These are phyloP conservation scores for Lithophane ornitopus DNA, from an alignment of 2,888 invertebrate species.

Conservation along the genomic window DNA sequence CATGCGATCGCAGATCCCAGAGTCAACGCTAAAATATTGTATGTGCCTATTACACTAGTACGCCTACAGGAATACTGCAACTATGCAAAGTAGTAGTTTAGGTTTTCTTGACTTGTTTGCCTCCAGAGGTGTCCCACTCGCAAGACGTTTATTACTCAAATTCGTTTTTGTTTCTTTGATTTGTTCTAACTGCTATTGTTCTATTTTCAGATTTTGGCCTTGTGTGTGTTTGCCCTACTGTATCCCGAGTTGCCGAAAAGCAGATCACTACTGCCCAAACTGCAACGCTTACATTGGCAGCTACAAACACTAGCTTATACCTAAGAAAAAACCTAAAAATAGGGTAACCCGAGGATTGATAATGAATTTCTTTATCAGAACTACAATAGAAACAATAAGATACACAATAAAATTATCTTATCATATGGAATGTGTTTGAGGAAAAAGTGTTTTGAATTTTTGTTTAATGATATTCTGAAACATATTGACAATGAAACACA, in stretches of 20 bases:
- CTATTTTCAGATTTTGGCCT: constrained; percentile 43
- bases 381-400: constrained; percentile 16
- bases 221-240: constrained; percentile 45
- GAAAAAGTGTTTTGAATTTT: constrained; percentile 5
- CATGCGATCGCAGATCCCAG: no score
- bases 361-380: constrained; percentile 10
- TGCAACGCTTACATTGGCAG: constrained; percentile 43
- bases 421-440: constrained; percentile 12
- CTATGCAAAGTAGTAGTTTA: no score
- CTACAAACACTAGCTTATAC: constrained; percentile 15
- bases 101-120: background rate
- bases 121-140: background rate
- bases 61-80: background rate
- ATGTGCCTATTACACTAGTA: background rate
- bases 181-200: background rate
- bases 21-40: no score
- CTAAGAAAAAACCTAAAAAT: no score
- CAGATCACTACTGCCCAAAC: constrained; percentile 58
- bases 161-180: background rate
- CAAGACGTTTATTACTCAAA: background rate
- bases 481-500: background rate
- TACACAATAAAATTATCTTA: constrained; percentile 17
- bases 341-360: background rate
- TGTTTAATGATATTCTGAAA: background rate
- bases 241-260: constrained; percentile 39